phyloP scores from a whole-genome alignment of 2,113 vertebrate species.

The Xenopus laevis region DNA sequence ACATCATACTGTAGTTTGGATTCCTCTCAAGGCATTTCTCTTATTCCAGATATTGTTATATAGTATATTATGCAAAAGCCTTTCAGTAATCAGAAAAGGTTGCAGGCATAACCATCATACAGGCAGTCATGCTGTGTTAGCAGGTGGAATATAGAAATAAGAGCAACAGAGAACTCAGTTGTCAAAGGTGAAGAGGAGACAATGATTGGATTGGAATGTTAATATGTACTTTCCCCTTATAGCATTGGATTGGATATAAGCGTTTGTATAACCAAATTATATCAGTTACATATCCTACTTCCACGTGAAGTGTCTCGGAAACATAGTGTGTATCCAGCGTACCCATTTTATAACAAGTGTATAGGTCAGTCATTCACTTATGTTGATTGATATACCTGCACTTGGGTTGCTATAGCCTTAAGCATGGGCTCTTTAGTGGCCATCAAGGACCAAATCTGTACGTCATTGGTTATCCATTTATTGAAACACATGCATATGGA shows the following conservation, averaged over 20 bases:
- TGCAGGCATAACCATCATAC: too few species aligned
- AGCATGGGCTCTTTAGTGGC: background rate
- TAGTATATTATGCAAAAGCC: too few species aligned
- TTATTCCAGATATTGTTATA: too few species aligned
- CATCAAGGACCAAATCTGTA: background rate
- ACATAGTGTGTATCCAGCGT: background rate
- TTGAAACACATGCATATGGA: background rate
- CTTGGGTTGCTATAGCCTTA: background rate
- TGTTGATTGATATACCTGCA: background rate
- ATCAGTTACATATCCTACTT: background rate
- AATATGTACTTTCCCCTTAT: background rate
- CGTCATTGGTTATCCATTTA: background rate
- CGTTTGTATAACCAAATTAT: background rate
- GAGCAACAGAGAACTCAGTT: background rate
- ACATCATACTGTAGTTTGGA: too few species aligned
- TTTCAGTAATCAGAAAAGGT: too few species aligned
- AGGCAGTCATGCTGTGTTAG: too few species aligned
- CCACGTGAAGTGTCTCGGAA: background rate
- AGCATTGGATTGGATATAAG: background rate
- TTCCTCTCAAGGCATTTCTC: too few species aligned
- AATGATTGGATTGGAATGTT: background rate
- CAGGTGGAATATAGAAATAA: background rate
- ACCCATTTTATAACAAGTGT: background rate
- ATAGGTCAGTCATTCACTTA: background rate
- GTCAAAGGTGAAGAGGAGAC: background rate